Base-by-base conservation (phyloP, 2,888 invertebrate genomes). In the Rhagium mordax region DNA sequence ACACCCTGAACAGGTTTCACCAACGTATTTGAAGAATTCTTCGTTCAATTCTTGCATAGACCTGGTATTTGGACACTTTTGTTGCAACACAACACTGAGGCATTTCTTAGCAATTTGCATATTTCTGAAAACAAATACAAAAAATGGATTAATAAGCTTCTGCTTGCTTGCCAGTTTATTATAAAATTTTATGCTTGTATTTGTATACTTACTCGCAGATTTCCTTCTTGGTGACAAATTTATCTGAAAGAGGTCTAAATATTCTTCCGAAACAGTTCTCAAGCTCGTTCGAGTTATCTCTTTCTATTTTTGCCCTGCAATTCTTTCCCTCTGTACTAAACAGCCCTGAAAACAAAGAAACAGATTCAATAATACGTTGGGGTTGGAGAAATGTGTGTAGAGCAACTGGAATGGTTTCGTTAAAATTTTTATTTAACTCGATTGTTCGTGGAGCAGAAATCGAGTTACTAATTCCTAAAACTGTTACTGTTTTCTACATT, bases 121-220 rank as follows among this genome's bases (percentile, higher is more conserved):
- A 41, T 76, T 72, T 8, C 78, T 78, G 60, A 53, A 77, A 71
- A 59, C 6, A 57, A 62, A 62, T n/a, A 0, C 18, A 57, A 41
- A 48, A 64, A 13, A 33, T 41, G n/a, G 18, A 47, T 15, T 18
- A n/a, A 18, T n/a, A 8, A 16, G 16, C 16, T n/a, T 16, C 16
- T 5, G 49, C 7, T 15, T 49, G 16, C n/a, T n/a, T n/a, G n/a
- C n/a, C n/a, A n/a, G n/a, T n/a, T n/a, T n/a, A n/a, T n/a, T n/a
- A n/a, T n/a, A n/a, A n/a, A n/a, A n/a, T n/a, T n/a, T n/a, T n/a
- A n/a, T n/a, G n/a, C n/a, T n/a, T n/a, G n/a, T n/a, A n/a, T n/a
- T n/a, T n/a, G n/a, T n/a, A n/a, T 49, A 78, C 75, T 72, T 74
- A 78, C 78, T 69, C 62, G 72, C 78, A 78, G 15, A 78, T 24